These are phyloP conservation scores for Phyllotis vaccarum DNA, from an alignment of 2,797 vertebrate species.

Conservation along the genomic window DNA sequence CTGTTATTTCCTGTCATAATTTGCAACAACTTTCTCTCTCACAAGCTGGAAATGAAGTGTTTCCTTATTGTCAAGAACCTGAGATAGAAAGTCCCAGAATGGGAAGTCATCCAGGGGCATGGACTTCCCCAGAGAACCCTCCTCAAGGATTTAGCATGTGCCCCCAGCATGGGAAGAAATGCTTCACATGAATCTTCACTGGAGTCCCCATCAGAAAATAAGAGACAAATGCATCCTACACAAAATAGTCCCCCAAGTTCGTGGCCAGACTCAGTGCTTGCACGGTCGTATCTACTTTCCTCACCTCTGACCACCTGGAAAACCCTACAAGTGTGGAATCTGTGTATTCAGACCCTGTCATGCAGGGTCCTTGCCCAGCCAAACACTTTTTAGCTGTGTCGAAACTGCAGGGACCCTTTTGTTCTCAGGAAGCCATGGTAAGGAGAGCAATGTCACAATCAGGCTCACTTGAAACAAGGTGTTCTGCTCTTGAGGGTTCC, in stretches of 20 bases:
- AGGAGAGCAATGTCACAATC: constrained; percentile 78
- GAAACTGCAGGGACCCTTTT: constrained; percentile 38
- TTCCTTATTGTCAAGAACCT: constrained; percentile 67
- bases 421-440: constrained; percentile 77
- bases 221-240: not conserved
- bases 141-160: not conserved
- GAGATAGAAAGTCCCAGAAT: not conserved
- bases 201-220: not conserved
- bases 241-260: no score
- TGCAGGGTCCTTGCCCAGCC: not conserved
- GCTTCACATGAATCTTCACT: not conserved
- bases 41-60: constrained; percentile 53
- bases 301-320: not conserved
- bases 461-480: constrained; percentile 80
- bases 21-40: not conserved
- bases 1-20: constrained; percentile 60
- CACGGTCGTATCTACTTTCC: not conserved
- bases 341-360: not conserved
- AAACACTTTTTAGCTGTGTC: not conserved
- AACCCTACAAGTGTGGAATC: accelerated
- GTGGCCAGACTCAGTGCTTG: not conserved
- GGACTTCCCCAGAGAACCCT: not conserved
- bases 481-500: constrained; percentile 85
- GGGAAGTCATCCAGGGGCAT: not conserved
- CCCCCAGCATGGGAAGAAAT: not conserved